Base-by-base conservation (phyloP, 2,888 invertebrate species). In the Agonopterix heracliana region DNA sequence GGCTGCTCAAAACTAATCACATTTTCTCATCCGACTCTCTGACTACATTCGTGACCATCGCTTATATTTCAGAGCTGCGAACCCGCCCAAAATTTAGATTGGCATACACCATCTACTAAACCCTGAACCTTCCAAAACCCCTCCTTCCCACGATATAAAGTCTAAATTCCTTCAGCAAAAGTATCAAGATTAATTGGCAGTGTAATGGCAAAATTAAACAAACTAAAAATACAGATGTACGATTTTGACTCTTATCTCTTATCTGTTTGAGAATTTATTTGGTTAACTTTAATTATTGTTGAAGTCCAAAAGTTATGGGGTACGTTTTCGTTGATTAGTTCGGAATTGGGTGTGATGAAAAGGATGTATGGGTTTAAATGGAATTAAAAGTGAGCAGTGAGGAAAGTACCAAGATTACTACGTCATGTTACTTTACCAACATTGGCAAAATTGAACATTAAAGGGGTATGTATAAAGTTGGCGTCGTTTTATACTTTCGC, bases 71-170 rank as follows among this genome's bases (percentile, higher is more conserved):
- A 78, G 68, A 60, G 56, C 59, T 53, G 59, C 60, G 51, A 67
- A 49, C 66, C 74, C 81, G 81, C 84, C 84, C 80, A 78, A 79
- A 80, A 74, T 77, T 69, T 72, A 76, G 79, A 81, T 83, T 81
- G 78, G 66, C 58, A 63, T 57, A 64, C 55, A 53, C 53, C 54
- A 54, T 56, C 45, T 45, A 56, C 47, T 36, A 47, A 38, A 34
- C 44, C n/a, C 12, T 14, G 50, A 47, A 47, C 48, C 34, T 46
- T 50, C 46, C 44, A 44, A 46, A 47, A 36, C 48, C 47, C 56
- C 56, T 70, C 71, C 47, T 56, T 14, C 8, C 59, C 11, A 54
- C 2, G 0, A 0, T 0, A 41, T 66, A 74, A 55, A 51, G 70
- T 59, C 9, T n/a, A 64, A 49, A 61, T 57, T 71, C 13, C 51